Base-by-base conservation (phyloP, 2,113 vertebrate genomes). In the Sinocyclocheilus anophthalmus region DNA sequence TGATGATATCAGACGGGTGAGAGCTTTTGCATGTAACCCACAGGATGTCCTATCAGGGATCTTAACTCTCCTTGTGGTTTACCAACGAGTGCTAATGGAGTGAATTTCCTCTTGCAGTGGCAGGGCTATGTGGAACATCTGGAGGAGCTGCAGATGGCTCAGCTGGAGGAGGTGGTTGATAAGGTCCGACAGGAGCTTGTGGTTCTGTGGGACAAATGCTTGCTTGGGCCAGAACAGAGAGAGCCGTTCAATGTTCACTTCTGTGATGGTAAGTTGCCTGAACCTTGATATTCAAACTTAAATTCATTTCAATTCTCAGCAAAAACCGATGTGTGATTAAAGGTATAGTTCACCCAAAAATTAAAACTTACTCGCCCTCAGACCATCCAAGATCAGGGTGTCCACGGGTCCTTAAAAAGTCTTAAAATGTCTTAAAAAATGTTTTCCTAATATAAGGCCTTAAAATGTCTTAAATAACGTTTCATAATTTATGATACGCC, bases 181-280 rank as follows among this genome's bases (percentile, higher is more conserved):
- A 92, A 92, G 86, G 85, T 90, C 26, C 81, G 91, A n/a, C 84
- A 91, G 42, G 91, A 91, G 76, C 89, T 92, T 24, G 70, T 89
- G 45, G 37, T 69, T n/a, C 45, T 87, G 18, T 92, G 91, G 91
- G 89, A 92, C 69, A 91, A 91, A 75, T 92, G 91, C 85, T 77
- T 91, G 85, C 76, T 88, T 55, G 91, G 88, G 14, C 89, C 89
- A 18, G 87, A 89, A n/a, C 89, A 87, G 63, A 89, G 88, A 57
- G 88, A 91, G 6, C 8, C 81, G 1, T 92, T 92, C 72, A 82
- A 5, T 37, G n/a, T 37, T 16, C 87, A 90, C 80, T 88, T 91
- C 79, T 91, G 87, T 86, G 88, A 91, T 70, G 9, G 91, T 92
- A 81, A 84, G 84, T 59, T 69, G 48, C 12, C 10, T 37, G 39